These are phyloP conservation scores for Neolamprologus fasciatus DNA, from an alignment of 2,113 vertebrate species.

Conservation along the genomic window DNA sequence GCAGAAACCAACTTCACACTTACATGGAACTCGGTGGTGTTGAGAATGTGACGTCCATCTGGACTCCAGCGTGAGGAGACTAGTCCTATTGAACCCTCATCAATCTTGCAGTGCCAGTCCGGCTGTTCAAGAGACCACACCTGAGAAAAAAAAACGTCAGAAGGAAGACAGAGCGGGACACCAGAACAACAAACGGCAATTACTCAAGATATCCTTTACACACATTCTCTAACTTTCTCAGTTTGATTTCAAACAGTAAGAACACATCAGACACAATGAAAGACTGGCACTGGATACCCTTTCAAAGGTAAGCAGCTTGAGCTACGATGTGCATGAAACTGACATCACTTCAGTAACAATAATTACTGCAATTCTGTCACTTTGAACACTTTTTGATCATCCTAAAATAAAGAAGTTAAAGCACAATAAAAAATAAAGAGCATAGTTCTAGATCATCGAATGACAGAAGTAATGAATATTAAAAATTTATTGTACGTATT, in stretches of 20 bases:
- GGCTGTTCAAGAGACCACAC: constrained; percentile 97
- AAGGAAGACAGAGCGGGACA: neutral
- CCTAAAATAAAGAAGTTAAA: neutral
- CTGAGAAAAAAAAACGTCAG: constrained; percentile 46
- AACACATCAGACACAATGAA: constrained; percentile 61
- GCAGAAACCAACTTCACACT: constrained; percentile 69
- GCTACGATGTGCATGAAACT: neutral
- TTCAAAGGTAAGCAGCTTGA: constrained; percentile 71
- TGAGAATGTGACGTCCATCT: constrained; percentile 97
- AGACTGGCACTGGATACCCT: constrained; percentile 75
- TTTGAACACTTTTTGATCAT: neutral
- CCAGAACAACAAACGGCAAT: neutral
- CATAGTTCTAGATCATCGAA: neutral
- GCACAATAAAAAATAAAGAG: neutral
- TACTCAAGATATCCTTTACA: neutral
- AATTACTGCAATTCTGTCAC: neutral
- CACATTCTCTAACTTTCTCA: neutral
- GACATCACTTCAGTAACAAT: neutral
- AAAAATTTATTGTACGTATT: neutral
- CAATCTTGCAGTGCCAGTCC: constrained; percentile 95
- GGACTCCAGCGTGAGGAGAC: constrained; percentile 95
- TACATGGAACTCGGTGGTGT: constrained; percentile 96
- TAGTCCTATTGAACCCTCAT: constrained; percentile 93
- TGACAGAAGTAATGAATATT: neutral
- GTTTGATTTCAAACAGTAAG: neutral